These are phyloP conservation scores for Heterohyrax brucei DNA, from an alignment of 2,797 vertebrate genomes.

Conservation along the genomic window DNA sequence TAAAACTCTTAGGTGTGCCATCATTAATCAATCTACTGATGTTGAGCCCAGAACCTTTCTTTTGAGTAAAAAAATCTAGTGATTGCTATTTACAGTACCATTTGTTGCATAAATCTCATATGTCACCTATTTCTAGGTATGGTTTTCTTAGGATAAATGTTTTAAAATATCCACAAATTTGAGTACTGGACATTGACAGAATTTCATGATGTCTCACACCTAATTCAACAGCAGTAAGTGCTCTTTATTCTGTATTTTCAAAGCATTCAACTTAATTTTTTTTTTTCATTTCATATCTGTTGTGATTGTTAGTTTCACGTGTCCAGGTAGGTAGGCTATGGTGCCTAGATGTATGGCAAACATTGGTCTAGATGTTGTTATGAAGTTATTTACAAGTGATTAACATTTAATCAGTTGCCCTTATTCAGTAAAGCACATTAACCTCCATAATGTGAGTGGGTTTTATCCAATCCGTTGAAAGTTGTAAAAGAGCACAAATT, in stretches of 20 bases:
- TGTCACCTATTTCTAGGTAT: background rate
- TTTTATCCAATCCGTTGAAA: no score
- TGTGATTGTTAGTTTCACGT: no score
- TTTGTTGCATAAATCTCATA: constrained; percentile 40
- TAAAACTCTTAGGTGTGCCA: background rate
- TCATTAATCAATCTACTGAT: background rate
- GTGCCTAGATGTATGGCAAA: no score
- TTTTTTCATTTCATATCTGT: background rate
- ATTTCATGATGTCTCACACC: background rate
- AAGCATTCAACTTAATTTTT: background rate
- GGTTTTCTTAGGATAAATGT: constrained; percentile 9
- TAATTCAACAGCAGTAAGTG: constrained; percentile 30
- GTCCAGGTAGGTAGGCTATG: no score
- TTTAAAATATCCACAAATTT: background rate
- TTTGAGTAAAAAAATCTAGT: background rate
- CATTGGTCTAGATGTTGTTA: no score
- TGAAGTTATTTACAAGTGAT: no score
- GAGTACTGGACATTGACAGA: background rate
- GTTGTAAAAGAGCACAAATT: background rate
- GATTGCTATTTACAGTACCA: background rate
- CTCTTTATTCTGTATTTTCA: constrained; percentile 30
- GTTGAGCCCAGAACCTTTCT: background rate
- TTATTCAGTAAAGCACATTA: no score
- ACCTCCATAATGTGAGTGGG: no score
- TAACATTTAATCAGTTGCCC: no score